phyloP scores from a whole-genome alignment of 1,140 invertebrate genomes.

The Mizuhopecten yessoensis region DNA sequence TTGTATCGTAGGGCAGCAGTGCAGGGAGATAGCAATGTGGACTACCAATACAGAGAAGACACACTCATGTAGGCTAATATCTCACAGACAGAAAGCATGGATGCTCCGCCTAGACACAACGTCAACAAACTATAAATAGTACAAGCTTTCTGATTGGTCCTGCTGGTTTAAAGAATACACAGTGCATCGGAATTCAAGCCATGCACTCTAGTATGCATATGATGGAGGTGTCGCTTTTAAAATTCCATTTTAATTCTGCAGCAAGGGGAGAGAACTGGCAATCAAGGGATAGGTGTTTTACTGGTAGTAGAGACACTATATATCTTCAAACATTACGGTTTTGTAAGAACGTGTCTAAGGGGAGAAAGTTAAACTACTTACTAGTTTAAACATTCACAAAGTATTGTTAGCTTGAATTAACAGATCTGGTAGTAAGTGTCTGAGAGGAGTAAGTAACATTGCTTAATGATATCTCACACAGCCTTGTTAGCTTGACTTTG shows the following conservation, averaged over 20 bases:
- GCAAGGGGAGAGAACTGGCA: neutral
- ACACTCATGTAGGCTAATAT: conserved; percentile 3
- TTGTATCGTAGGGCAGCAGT: neutral
- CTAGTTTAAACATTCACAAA: neutral
- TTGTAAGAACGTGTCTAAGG: too few relatives aligned
- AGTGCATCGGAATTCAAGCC: conserved; percentile 31
- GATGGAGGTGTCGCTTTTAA: neutral
- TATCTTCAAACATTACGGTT: too few relatives aligned
- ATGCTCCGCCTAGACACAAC: conserved; percentile 31
- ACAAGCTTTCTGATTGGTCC: conserved; percentile 17
- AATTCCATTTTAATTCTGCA: neutral
- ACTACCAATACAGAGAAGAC: neutral
- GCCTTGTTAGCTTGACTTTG: neutral
- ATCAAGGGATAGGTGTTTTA: neutral
- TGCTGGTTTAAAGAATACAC: conserved; percentile 18
- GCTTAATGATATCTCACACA: neutral
- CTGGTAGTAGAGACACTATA: too few relatives aligned
- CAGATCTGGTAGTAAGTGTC: neutral
- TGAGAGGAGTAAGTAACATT: too few relatives aligned
- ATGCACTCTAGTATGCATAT: neutral
- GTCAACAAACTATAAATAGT: conserved; percentile 35
- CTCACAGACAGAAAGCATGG: conserved; percentile 34
- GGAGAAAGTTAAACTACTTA: too few relatives aligned
- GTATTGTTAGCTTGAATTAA: neutral
- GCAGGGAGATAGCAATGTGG: neutral